These are phyloP conservation scores for Heliconius himera DNA, from an alignment of 1,140 invertebrate species.

Conservation along the genomic window DNA sequence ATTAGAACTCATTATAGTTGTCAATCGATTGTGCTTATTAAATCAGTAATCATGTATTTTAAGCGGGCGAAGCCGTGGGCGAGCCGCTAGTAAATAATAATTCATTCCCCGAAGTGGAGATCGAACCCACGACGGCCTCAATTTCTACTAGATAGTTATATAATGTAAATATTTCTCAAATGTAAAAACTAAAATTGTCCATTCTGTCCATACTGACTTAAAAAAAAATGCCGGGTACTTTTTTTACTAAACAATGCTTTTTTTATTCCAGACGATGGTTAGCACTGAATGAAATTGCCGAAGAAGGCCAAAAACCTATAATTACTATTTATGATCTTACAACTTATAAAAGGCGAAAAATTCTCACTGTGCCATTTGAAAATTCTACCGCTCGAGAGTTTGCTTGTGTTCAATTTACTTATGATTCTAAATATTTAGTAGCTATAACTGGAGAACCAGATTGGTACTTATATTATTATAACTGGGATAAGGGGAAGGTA, in stretches of 20 bases:
- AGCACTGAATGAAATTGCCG: constrained; percentile 75
- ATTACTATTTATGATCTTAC: constrained; percentile 86
- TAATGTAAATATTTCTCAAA: too few relatives aligned
- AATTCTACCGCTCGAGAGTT: constrained; percentile 83
- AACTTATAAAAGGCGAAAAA: constrained; percentile 84
- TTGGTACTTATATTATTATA: constrained; percentile 90
- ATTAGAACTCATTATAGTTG: too few relatives aligned
- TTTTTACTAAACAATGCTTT: not conserved
- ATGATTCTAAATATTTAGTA: constrained; percentile 89
- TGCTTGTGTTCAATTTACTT: constrained; percentile 88
- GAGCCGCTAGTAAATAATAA: too few relatives aligned
- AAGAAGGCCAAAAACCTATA: constrained; percentile 78
- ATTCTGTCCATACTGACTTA: too few relatives aligned
- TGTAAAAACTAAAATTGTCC: too few relatives aligned
- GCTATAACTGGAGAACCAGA: constrained; percentile 90
- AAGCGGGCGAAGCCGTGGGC: too few relatives aligned
- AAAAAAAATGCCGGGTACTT: not conserved
- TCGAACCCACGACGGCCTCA: too few relatives aligned
- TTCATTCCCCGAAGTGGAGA: too few relatives aligned
- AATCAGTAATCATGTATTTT: too few relatives aligned
- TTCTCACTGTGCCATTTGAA: constrained; percentile 83
- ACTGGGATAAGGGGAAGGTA: constrained; percentile 92
- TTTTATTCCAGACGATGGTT: constrained; percentile 80
- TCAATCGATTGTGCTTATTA: too few relatives aligned
- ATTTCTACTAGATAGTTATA: too few relatives aligned